Percentiles rank a stretch among this genome's conserved stretches.
These are phyloP conservation scores for Nothocercus julius DNA, from an alignment of 2,113 vertebrate species.

Conservation along the genomic window DNA sequence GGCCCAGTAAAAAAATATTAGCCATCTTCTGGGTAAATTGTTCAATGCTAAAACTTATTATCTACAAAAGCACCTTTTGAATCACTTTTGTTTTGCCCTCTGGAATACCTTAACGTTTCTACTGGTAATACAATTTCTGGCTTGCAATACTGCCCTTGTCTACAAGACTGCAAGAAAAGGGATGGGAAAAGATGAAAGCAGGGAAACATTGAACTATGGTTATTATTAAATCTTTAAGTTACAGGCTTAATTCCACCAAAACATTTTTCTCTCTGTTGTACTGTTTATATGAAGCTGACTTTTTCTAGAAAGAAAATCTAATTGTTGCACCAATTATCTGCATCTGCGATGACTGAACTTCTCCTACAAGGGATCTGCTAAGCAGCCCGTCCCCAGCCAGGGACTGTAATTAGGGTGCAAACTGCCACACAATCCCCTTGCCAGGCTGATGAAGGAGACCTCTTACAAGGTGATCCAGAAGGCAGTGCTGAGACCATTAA, in stretches of 20 bases:
- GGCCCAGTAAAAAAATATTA: slow-evolving; percentile 57
- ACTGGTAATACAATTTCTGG: slow-evolving; percentile 67
- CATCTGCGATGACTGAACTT: background rate
- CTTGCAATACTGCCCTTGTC: slow-evolving; percentile 41
- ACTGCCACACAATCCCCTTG: slow-evolving; percentile 59
- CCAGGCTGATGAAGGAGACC: slow-evolving; percentile 65
- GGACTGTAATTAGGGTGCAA: slow-evolving; percentile 71
- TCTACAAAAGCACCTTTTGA: slow-evolving; percentile 73
- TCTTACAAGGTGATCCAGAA: slow-evolving; percentile 69
- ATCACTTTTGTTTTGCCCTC: slow-evolving; percentile 75
- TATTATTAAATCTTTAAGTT: slow-evolving; percentile 66
- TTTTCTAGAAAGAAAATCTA: slow-evolving; percentile 33
- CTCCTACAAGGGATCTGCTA: slow-evolving; percentile 63
- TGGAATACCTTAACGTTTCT: slow-evolving; percentile 75
- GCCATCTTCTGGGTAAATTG: slow-evolving; percentile 51
- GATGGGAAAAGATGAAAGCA: slow-evolving; percentile 32
- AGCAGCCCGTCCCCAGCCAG: slow-evolving; percentile 60
- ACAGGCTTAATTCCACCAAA: slow-evolving; percentile 51
- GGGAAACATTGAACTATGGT: background rate
- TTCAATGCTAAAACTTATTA: slow-evolving; percentile 65
- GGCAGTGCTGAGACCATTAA: slow-evolving; percentile 56
- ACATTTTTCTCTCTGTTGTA: slow-evolving; percentile 33
- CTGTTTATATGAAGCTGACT: slow-evolving; percentile 40
- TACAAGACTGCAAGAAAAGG: slow-evolving; percentile 34
- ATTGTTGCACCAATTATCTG: background rate